phyloP scores from a whole-genome alignment of 1,140 invertebrate genomes.

The Drosophila burlai region DNA sequence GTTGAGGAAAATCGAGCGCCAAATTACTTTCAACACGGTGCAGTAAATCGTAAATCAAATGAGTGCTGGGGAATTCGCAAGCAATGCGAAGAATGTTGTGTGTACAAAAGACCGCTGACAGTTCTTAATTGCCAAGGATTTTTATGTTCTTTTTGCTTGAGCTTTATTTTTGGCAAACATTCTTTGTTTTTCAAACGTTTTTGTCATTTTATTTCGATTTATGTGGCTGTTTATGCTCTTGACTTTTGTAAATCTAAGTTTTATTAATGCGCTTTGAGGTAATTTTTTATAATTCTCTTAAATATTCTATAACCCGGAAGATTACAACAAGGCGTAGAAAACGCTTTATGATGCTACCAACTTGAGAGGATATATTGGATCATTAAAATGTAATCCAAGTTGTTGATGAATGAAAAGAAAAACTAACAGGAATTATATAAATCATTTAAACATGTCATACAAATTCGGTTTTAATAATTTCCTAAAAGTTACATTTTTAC shows the following conservation, averaged over 20 bases:
- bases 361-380: too few species aligned
- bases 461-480: too few species aligned
- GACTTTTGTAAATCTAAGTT: neutral
- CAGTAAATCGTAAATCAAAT: constrained; percentile 71
- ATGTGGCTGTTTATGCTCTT: neutral
- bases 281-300: neutral
- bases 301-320: neutral
- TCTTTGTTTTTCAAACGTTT: constrained; percentile 6
- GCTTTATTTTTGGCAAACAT: constrained; percentile 24
- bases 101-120: constrained; percentile 80
- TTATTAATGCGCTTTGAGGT: too few species aligned
- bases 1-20: constrained; percentile 62
- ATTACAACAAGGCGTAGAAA: too few species aligned
- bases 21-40: constrained; percentile 76
- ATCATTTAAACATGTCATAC: too few species aligned
- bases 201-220: constrained; percentile 27
- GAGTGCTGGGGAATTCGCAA: constrained; percentile 63
- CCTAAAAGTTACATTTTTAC: too few species aligned
- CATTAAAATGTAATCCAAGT: too few species aligned
- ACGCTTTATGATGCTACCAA: too few species aligned
- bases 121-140: constrained; percentile 79
- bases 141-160: constrained; percentile 29
- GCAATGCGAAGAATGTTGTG: constrained; percentile 71
- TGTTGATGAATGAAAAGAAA: too few species aligned
- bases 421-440: too few species aligned